Evolutionary conservation across 2,113 vertebrate species (phyloP).

Genomic region (Urocynchramus pylzowi): DNA sequence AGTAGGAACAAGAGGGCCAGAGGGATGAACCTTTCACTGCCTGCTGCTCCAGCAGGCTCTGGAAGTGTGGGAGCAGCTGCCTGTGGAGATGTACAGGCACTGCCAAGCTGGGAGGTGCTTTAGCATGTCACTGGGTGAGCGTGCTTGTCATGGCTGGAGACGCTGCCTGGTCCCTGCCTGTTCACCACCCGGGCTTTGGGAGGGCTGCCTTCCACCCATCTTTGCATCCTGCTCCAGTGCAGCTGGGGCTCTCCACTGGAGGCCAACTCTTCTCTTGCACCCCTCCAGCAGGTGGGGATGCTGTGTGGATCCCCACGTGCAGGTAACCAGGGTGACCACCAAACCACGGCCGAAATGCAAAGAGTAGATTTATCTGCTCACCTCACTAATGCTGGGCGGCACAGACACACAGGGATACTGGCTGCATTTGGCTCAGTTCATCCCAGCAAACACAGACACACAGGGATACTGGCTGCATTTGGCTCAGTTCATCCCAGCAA

Average conservation of each 20-base stretch:
- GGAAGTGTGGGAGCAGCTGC: background rate
- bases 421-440: background rate
- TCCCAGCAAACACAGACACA: too few species aligned
- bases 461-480: too few species aligned
- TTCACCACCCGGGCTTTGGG: background rate
- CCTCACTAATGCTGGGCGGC: rapidly evolving
- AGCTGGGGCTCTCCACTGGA: background rate
- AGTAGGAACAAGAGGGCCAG: background rate
- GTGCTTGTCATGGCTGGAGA: background rate
- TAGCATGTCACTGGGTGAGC: background rate
- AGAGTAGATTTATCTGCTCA: background rate
- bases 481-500: too few species aligned
- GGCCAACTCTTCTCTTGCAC: background rate
- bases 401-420: background rate
- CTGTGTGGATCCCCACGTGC: rapidly evolving
- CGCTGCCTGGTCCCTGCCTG: rapidly evolving
- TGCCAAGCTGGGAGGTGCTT: background rate
- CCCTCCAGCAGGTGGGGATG: background rate
- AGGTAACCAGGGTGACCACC: background rate
- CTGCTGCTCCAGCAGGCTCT: background rate
- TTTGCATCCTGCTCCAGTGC: background rate
- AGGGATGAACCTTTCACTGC: background rate
- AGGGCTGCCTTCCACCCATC: background rate
- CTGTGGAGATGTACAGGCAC: background rate
- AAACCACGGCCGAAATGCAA: rapidly evolving